Conservation (phyloP, 2,888 invertebrate genomes). For the Neoitamus cyanurus region DNA sequence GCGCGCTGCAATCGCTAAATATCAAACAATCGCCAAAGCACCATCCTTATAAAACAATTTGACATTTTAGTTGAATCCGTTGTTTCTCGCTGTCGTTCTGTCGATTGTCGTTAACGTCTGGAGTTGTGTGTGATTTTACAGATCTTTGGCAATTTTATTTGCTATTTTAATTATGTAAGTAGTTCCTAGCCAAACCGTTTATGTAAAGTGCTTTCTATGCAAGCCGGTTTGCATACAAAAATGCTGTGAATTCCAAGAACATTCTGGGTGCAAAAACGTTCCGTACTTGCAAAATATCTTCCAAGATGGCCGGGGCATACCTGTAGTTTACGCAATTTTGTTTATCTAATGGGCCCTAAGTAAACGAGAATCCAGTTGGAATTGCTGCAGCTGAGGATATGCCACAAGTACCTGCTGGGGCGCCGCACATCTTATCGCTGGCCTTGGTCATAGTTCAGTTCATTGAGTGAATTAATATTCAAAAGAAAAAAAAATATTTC, state of each 20-base stretch:
- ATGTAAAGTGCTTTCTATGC: background rate
- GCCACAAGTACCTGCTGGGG: background rate
- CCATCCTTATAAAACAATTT: constrained; percentile 15
- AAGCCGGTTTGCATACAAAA: background rate
- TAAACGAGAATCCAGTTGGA: background rate
- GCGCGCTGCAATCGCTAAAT: background rate
- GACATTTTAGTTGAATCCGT: constrained; percentile 39
- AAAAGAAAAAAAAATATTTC: background rate
- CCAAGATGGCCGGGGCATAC: constrained; percentile 49
- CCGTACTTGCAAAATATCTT: constrained; percentile 35
- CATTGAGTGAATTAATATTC: constrained; percentile 15
- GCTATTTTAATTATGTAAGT: constrained; percentile 49
- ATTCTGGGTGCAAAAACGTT: constrained; percentile 20
- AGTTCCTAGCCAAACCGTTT: constrained; percentile 13
- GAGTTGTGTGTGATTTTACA: constrained; percentile 47
- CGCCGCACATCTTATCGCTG: background rate
- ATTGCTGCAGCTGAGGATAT: background rate
- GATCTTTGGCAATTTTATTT: constrained; percentile 38
- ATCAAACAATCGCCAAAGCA: background rate
- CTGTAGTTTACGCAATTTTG: constrained; percentile 44
- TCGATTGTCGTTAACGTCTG: constrained; percentile 47
- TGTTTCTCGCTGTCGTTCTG: constrained; percentile 42
- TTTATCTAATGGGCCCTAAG: constrained; percentile 12
- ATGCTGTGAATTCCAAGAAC: background rate
- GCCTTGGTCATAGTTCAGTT: constrained; percentile 21